These are phyloP conservation scores for Sapajus apella DNA, from an alignment of 2,113 vertebrate genomes.

Conservation along the genomic window DNA sequence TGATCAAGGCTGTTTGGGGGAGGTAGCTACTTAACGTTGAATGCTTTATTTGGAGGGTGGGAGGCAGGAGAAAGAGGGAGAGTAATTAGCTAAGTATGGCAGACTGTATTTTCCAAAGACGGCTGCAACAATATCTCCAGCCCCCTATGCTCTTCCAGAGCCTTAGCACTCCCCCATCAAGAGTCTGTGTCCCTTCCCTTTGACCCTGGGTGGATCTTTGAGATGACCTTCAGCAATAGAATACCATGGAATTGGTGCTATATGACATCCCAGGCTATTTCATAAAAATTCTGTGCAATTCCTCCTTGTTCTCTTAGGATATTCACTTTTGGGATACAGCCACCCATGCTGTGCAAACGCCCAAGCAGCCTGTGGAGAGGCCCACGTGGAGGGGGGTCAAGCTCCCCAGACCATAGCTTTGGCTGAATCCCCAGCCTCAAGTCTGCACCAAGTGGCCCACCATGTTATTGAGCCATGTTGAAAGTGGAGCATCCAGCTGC, in stretches of 20 bases:
- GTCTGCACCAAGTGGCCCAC: too few relatives aligned
- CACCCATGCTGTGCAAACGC: background rate
- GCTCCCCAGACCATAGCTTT: background rate
- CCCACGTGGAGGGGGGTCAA: background rate
- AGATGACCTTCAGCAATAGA: background rate
- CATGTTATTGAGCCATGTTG: background rate
- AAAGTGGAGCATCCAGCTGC: background rate
- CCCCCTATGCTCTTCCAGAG: background rate
- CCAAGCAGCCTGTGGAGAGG: background rate
- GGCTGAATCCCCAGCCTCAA: background rate
- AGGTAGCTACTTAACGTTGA: background rate
- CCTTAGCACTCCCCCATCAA: background rate
- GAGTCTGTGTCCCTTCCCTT: background rate
- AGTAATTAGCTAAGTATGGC: background rate
- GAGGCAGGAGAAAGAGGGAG: background rate
- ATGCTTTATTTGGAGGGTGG: background rate
- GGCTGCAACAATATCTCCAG: background rate
- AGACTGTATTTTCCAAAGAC: background rate
- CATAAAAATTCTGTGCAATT: background rate
- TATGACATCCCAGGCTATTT: background rate
- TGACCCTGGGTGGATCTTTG: background rate
- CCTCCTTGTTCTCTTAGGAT: background rate
- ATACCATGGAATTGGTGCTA: background rate
- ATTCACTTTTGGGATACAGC: background rate
- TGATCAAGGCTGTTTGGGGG: background rate